These are phyloP conservation scores for Scolopax mira DNA, from an alignment of 2,113 vertebrate species.

Conservation along the genomic window DNA sequence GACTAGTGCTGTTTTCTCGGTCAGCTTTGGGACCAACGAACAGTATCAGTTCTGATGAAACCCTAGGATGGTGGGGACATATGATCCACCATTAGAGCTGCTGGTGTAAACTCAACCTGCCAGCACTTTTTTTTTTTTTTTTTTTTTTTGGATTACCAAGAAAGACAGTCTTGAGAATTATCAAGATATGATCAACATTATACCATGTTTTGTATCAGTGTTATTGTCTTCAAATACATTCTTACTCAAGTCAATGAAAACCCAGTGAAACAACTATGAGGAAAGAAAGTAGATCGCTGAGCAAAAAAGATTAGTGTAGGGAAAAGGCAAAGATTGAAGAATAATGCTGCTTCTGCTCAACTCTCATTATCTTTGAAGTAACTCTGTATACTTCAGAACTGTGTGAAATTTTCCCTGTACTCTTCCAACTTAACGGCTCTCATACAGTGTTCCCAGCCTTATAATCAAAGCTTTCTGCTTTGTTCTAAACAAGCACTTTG, in stretches of 20 bases:
- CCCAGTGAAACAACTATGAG: not conserved
- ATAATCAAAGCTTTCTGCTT: not conserved
- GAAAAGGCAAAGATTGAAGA: not conserved
- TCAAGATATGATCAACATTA: not conserved
- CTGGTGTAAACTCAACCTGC: not conserved
- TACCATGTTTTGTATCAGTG: not conserved
- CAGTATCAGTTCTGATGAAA: not conserved
- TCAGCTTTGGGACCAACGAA: not conserved
- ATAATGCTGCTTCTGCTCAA: not conserved
- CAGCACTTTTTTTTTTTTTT: not conserved
- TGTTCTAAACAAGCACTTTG: not conserved
- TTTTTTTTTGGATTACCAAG: not conserved
- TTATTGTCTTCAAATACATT: not conserved
- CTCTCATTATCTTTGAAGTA: not conserved
- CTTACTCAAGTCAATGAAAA: not conserved
- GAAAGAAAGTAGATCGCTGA: not conserved
- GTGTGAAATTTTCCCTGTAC: not conserved
- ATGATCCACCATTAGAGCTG: not conserved
- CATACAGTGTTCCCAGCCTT: not conserved
- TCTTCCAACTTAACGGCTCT: not conserved
- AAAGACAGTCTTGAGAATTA: not conserved
- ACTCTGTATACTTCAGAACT: not conserved
- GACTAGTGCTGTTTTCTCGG: not conserved
- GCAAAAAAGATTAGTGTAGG: not conserved
- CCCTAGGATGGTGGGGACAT: not conserved